Evolutionary conservation across 2,888 invertebrate species (phyloP), one percentile per base, ranked within the genome.

Genomic region (Chromoteleia sp.): DNA sequence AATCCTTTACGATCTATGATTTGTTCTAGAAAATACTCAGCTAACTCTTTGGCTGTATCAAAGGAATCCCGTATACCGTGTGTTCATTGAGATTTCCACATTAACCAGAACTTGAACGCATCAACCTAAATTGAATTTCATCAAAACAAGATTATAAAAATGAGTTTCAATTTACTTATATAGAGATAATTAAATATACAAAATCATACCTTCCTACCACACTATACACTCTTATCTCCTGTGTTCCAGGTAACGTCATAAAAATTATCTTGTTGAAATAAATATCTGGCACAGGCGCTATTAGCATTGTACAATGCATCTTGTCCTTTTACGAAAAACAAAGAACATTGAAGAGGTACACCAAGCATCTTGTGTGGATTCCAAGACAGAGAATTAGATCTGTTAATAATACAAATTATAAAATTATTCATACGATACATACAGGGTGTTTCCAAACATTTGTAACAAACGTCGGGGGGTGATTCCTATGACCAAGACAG

Each of bases 101-200:
- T 96, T 83, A 97, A 92, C 98, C 98, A 98, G 4, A 98, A 93
- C 92, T 98, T 98, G 89, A 98, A 96, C 0, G 96, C 95, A 90
- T 98, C 98, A 65, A 97, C 94, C 94, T 94, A 48, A 45, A 39
- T 15, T 4, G 7, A 19, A 15, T 43, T 17, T 7, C 19, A 39
- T 10, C 2, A 36, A 2, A 1, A 2, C 0, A n/a, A 1, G 0
- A 3, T 36, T n/a, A 36, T 36, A 36, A 6, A 36, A n/a, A 58
- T 21, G 19, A 41, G 21, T 39, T 17, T 45, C 8, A 33, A 33
- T 33, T 33, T 4, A n/a, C n/a, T n/a, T n/a, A n/a, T n/a, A n/a
- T n/a, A n/a, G n/a, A n/a, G 33, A 6, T 8, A 33, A 8, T 8
- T 33, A 8, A 8, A 33, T 8, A 8, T 33, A 1, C 5, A 8